Base-by-base conservation (phyloP, 2,888 invertebrate species). In the Hypomecis punctinalis region DNA sequence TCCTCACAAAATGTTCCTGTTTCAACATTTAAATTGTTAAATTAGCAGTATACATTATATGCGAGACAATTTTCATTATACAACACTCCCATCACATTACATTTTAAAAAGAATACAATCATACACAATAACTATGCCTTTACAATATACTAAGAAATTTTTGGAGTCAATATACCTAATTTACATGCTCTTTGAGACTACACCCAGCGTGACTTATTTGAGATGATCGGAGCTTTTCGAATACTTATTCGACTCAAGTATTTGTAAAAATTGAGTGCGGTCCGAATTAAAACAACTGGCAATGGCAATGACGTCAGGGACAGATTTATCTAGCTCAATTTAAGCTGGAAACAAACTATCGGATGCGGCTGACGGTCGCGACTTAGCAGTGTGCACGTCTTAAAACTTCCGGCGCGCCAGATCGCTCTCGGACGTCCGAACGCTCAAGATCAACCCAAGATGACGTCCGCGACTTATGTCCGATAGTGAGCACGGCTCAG, bases 111-210 rank as follows among this genome's bases (percentile, higher is more conserved):
- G 83, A 86, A 81, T 86, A 87, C 84, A 86, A 82, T 82, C 84
- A 84, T 85, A 84, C 82, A 80, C 81, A 81, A 81, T 83, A 81
- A 79, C 82, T 85, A 86, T 83, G 83, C 81, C 82, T 88, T 85
- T 84, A 80, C 83, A 84, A 83, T 82, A 85, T 78, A 81, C 83
- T 86, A 84, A 83, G 80, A 84, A 79, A 84, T 89, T 88, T 90
- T 90, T 90, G 90, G 90, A 90, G 89, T 90, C 85, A 84, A 82
- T 82, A 84, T 84, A 84, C 84, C 85, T 85, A 82, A 81, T 82
- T 81, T 84, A 84, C 79, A 86, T 83, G 88, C 89, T 88, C 86
- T 52, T 68, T 63, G 63, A 87, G 86, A 85, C 78, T 80, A 77
- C 84, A 86, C 90, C 86, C 88, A 86, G 85, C 82, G 76, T 77